Base-by-base conservation (phyloP, 2,888 invertebrate species). In the Coenonympha arcania region DNA sequence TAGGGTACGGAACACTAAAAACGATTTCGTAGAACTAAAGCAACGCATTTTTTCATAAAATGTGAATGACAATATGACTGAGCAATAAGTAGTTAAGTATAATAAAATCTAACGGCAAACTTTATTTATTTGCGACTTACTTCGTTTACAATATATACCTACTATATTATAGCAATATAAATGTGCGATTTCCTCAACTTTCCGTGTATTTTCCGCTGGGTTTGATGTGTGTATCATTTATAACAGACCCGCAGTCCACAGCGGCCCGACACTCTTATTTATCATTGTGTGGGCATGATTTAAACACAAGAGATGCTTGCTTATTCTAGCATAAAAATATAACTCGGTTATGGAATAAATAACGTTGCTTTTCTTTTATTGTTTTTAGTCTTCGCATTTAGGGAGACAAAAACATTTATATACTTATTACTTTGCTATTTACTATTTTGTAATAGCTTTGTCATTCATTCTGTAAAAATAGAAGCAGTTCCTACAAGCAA, bases 211-310 rank as follows among this genome's bases (percentile, higher is more conserved):
- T 45, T 36, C 34, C 44, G 18, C 26, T 4, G 44, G 15, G 13
- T 26, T 45, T 45, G 44, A 33, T 24, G 44, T 45, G 34, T 20
- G 36, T 13, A 24, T 26, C 34, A 45, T 45, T 45, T 26, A 34
- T 36, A 24, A 36, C 31, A 42, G 31, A 13, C 34, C 24, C 13
- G 31, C 24, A 11, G 22, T 24, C 24, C 13, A 42, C 24, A 11
- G 22, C 3, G 15, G 34, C 11, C 18, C 18, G 44, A 45, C 44
- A 45, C 16, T 16, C 24, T 45, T 24, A 45, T 45, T 45, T 45
- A 45, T 45, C 11, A 6, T 13, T 18, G 44, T 26, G 44, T 45
- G 44, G 44, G 44, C 26, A 11, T 24, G 44, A 45, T 45, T 45
- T 45, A 45, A 18, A 18, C 44, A 36, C 15, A 24, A 18, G 34